Conservation (phyloP, 2,797 vertebrate species). For the Sebastes reedi region DNA sequence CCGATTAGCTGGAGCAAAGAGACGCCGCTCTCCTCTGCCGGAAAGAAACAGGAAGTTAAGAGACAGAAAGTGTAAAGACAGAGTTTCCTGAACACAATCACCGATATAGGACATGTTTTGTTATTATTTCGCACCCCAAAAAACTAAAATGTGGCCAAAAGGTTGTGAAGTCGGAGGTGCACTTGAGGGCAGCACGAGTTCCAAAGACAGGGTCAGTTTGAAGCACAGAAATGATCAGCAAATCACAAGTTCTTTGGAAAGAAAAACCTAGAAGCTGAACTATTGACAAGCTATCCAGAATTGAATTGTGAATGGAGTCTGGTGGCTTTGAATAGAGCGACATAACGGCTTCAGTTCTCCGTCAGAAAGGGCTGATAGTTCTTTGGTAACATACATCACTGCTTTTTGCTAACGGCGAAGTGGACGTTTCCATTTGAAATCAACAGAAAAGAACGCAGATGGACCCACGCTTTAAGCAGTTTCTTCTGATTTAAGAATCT, state of each 20-base stretch:
- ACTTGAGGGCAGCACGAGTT: conserved; percentile 14
- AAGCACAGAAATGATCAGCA: conserved; percentile 53
- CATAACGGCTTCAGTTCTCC: no score
- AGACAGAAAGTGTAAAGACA: background rate
- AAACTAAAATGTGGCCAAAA: background rate
- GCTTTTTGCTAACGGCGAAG: no score
- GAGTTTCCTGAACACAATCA: background rate
- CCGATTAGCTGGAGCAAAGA: conserved; percentile 89
- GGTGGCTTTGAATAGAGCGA: no score
- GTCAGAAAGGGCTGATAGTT: no score
- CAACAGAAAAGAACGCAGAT: no score
- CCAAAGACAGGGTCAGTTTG: background rate
- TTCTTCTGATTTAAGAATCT: background rate
- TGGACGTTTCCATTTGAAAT: no score
- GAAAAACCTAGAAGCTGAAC: no score
- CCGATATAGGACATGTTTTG: background rate
- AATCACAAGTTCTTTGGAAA: conserved; percentile 40
- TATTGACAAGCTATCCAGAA: background rate
- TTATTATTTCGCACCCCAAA: background rate
- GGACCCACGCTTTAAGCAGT: background rate
- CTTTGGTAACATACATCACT: no score
- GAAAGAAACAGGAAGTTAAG: background rate
- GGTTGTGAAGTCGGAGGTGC: background rate
- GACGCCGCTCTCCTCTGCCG: conserved; percentile 79
- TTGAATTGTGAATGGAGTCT: no score